Percentiles rank a stretch among this genome's conserved stretches.
phyloP scores from a whole-genome alignment of 2,113 vertebrate genomes.

The Eulemur rufifrons region DNA sequence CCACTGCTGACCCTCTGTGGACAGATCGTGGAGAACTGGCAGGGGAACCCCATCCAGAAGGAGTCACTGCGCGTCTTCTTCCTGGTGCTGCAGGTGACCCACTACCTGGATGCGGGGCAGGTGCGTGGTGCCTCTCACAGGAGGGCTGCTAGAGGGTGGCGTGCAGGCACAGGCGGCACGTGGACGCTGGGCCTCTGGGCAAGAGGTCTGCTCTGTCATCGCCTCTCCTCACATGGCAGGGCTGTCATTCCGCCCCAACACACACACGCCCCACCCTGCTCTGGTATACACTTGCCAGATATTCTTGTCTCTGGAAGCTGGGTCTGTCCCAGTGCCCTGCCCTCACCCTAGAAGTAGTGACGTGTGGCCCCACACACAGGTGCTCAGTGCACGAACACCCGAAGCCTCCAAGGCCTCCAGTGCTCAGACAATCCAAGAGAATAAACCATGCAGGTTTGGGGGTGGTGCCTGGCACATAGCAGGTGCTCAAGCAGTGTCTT shows the following conservation, averaged over 20 bases:
- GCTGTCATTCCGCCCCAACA: background rate
- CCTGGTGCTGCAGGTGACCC: conserved; percentile 97
- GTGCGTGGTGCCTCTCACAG: conserved; percentile 75
- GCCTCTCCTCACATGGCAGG: background rate
- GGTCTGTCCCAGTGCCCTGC: background rate
- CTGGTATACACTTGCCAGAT: background rate
- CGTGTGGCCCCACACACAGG: background rate
- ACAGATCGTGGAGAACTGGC: conserved; percentile 99
- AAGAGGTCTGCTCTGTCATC: background rate
- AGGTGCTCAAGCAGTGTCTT: background rate
- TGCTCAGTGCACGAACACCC: rapidly evolving
- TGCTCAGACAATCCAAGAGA: background rate
- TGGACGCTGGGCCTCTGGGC: background rate
- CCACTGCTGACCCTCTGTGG: conserved; percentile 96
- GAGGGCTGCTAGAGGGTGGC: background rate
- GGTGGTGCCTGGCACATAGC: background rate
- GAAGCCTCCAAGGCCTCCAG: background rate
- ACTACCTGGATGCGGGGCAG: conserved; percentile 98
- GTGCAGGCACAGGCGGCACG: no score
- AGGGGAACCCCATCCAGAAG: conserved; percentile 99
- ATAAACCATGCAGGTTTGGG: background rate
- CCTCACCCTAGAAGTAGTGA: background rate
- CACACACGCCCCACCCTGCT: no score
- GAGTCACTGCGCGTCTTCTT: conserved; percentile 98
- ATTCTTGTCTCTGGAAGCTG: background rate